Conservation (phyloP, 2,113 vertebrate genomes). For the Pholis gunnellus region DNA sequence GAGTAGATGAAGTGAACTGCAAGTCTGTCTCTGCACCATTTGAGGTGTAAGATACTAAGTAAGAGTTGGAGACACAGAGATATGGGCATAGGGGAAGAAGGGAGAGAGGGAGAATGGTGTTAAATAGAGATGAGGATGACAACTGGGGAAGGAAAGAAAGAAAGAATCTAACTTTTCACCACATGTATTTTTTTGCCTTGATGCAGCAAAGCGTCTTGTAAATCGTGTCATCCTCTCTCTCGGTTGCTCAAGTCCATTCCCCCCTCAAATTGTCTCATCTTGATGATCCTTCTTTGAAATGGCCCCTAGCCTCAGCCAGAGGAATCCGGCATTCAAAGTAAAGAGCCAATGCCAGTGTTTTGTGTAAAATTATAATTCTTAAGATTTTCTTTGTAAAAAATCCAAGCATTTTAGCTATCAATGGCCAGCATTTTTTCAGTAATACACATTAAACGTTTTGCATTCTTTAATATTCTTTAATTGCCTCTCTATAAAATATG, state of each 20-base stretch:
- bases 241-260: not conserved
- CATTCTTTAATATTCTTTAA: not conserved
- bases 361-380: not conserved
- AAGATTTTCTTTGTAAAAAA: too few species aligned
- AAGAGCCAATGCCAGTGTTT: not conserved
- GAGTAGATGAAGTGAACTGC: slow-evolving; percentile 64
- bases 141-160: slow-evolving; percentile 1
- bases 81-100: slow-evolving; percentile 14
- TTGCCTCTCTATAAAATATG: not conserved
- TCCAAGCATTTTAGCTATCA: too few species aligned
- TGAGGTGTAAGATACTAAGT: slow-evolving; percentile 65
- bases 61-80: slow-evolving; percentile 49
- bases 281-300: slow-evolving; percentile 26
- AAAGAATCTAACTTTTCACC: not conserved
- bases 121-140: slow-evolving; percentile 45
- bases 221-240: slow-evolving; percentile 6
- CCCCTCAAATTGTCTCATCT: slow-evolving; percentile 4
- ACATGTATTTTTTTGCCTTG: not conserved
- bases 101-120: slow-evolving; percentile 18
- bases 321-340: not conserved
- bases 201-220: slow-evolving; percentile 8
- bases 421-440: not conserved
- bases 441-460: not conserved
- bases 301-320: not conserved
- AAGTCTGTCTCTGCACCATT: slow-evolving; percentile 70